phyloP scores from a whole-genome alignment of 2,113 vertebrate genomes.

The Myotis davidii region DNA sequence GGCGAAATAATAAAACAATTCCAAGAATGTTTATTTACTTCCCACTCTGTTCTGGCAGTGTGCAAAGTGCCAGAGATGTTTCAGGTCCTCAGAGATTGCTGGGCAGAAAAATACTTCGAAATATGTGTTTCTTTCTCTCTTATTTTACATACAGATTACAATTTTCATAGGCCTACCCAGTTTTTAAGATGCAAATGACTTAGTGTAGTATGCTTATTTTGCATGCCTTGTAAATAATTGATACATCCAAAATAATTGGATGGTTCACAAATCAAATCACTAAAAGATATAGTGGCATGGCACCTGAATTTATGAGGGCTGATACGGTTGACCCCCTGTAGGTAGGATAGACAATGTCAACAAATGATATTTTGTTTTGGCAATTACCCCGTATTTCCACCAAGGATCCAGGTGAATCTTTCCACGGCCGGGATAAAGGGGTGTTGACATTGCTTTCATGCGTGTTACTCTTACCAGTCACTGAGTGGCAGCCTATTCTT shows the following conservation, averaged over 20 bases:
- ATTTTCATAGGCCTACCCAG: neutral
- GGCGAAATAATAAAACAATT: conserved; percentile 10
- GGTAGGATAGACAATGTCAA: neutral
- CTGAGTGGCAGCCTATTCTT: neutral
- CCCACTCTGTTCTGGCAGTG: neutral
- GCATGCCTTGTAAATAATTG: neutral
- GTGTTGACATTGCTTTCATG: neutral
- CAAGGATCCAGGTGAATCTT: neutral
- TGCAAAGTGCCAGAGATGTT: neutral
- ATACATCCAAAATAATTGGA: neutral
- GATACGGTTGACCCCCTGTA: neutral
- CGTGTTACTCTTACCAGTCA: neutral
- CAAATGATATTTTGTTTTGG: neutral
- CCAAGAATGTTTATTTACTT: neutral
- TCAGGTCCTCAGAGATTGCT: neutral
- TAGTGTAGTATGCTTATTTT: neutral
- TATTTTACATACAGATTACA: neutral
- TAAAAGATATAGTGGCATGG: neutral
- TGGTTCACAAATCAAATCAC: neutral
- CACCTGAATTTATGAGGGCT: neutral
- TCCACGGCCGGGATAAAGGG: neutral
- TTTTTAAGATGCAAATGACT: neutral
- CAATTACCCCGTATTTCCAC: neutral
- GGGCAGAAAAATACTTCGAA: neutral
- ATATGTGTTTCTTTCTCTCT: neutral